Conservation (phyloP, 2,113 vertebrate genomes). For the Rhagologus leucostigma region DNA sequence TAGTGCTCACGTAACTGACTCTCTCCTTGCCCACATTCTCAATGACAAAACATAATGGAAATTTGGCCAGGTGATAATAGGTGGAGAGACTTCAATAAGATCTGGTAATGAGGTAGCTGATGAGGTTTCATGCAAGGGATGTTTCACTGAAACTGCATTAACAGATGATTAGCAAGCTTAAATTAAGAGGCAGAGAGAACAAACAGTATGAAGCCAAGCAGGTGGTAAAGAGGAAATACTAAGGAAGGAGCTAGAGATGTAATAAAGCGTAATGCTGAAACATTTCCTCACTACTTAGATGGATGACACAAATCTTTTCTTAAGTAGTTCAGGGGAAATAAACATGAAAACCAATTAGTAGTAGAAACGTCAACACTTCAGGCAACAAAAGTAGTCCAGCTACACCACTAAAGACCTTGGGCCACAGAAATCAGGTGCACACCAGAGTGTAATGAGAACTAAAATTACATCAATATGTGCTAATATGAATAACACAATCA, state of each 20-base stretch:
- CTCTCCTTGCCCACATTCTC: neutral
- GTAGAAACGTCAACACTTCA: neutral
- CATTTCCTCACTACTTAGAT: neutral
- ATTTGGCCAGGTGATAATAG: constrained; percentile 8
- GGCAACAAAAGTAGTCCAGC: neutral
- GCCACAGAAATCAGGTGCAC: neutral
- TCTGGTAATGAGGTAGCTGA: constrained; percentile 38
- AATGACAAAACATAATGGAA: constrained; percentile 28
- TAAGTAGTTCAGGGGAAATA: neutral
- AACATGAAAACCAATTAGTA: neutral
- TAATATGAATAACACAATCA: neutral
- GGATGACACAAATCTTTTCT: neutral
- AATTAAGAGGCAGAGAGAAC: constrained; percentile 23
- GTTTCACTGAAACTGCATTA: constrained; percentile 30
- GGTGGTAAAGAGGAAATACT: constrained; percentile 7
- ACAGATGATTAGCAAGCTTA: constrained; percentile 34
- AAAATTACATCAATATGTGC: neutral
- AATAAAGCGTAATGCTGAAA: constrained; percentile 4
- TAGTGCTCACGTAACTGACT: neutral
- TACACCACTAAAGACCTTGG: neutral
- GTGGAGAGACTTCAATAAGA: constrained; percentile 10
- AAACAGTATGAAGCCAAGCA: constrained; percentile 16
- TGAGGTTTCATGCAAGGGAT: constrained; percentile 29
- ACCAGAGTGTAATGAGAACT: neutral
- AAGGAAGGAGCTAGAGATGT: constrained; percentile 1